phyloP scores from a whole-genome alignment of 2,888 invertebrate species.

The Atrina japonica region DNA sequence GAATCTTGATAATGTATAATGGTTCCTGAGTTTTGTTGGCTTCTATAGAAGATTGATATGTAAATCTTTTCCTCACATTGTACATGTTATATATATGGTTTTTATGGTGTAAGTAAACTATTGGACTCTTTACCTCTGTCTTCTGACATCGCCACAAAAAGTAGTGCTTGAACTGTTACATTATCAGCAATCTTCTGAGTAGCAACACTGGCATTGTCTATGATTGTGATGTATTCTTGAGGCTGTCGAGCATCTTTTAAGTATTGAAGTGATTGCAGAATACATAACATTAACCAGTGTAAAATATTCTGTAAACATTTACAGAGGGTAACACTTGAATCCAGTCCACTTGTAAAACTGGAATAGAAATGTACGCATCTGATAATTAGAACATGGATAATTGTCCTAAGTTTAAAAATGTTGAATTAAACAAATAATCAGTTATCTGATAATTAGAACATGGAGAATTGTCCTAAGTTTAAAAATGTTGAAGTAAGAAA shows the following conservation, averaged over 20 bases:
- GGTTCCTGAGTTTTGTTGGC: too few species aligned
- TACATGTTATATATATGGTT: too few species aligned
- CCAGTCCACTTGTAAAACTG: constrained; percentile 85
- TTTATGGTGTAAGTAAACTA: too few species aligned
- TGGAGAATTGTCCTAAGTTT: too few species aligned
- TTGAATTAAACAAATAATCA: too few species aligned
- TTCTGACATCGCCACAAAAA: constrained; percentile 80
- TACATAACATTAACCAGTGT: constrained; percentile 76
- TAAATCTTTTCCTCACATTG: too few species aligned
- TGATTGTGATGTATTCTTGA: constrained; percentile 74
- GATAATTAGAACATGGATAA: too few species aligned
- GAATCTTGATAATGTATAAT: too few species aligned
- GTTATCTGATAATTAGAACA: too few species aligned
- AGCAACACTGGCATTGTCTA: constrained; percentile 77
- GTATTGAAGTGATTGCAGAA: constrained; percentile 76
- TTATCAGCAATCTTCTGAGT: constrained; percentile 75
- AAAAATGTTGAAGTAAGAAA: too few species aligned
- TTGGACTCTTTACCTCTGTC: constrained; percentile 85
- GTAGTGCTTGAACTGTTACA: constrained; percentile 74
- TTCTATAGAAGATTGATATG: too few species aligned
- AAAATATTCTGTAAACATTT: constrained; percentile 85
- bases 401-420: too few species aligned
- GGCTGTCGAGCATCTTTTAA: constrained; percentile 74
- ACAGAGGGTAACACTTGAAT: constrained; percentile 90
- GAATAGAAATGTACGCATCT: constrained; percentile 33